phyloP scores from a whole-genome alignment of 2,113 vertebrate species.

The Nyctibius bracteatus region DNA sequence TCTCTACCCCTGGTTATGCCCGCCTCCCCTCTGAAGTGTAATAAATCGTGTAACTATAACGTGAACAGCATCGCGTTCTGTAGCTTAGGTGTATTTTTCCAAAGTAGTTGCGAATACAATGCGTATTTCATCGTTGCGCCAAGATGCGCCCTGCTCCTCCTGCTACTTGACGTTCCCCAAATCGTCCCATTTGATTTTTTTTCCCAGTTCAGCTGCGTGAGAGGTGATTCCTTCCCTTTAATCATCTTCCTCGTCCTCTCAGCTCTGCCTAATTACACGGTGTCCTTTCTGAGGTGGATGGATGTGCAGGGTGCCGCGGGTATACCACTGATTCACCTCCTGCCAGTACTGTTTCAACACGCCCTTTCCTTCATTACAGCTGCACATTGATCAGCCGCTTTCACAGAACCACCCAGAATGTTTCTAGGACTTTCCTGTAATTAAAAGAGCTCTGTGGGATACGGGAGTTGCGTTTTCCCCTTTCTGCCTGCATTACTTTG shows the following conservation, averaged over 20 bases:
- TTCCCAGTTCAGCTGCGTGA: neutral
- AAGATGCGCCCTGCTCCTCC: neutral
- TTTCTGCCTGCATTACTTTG: slow-evolving; percentile 8
- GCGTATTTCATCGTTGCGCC: accelerated
- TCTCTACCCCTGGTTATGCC: accelerated
- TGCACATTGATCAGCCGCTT: slow-evolving; percentile 37
- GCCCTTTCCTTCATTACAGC: slow-evolving; percentile 24
- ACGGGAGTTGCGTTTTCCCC: neutral
- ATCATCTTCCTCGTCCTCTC: neutral
- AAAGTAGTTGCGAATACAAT: accelerated
- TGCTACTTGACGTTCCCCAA: neutral
- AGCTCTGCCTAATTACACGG: slow-evolving; percentile 10
- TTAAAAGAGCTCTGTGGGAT: neutral
- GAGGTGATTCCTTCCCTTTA: neutral
- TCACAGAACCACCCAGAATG: slow-evolving; percentile 10
- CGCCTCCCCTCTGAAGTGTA: neutral
- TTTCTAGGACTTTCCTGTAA: slow-evolving; percentile 44
- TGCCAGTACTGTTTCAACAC: neutral
- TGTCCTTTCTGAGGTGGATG: neutral
- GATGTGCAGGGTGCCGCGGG: neutral
- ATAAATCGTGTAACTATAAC: accelerated
- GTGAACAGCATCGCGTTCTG: neutral
- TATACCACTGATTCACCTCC: slow-evolving; percentile 33
- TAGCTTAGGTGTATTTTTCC: neutral
- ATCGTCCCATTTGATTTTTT: neutral